Evolutionary conservation across 1,140 invertebrate species (phyloP), one percentile per base, ranked within the genome.

Genomic region (Drosophila baimaii): DNA sequence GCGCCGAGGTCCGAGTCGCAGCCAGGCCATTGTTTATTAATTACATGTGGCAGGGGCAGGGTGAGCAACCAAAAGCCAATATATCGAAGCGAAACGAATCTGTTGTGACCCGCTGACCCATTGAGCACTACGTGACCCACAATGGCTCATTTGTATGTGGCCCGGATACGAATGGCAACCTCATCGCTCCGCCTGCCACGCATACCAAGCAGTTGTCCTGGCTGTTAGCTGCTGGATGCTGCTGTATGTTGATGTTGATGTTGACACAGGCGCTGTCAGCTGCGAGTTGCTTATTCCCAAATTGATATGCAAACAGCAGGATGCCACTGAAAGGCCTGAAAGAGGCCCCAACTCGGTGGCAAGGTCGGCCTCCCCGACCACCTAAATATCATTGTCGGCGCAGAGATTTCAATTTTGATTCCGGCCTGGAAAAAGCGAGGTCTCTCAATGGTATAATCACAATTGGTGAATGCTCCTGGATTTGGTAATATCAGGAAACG

Each of bases 71-170:
- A 25, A 52, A 29, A 56, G 44, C 52, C 52, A 68, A 77, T 76
- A 77, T 59, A 77, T 58, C 72, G 54, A 51, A 33, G 51, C 51
- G 19, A 35, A 52, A 41, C 62, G 72, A 77, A 77, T 77, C 41
- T 71, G 70, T 56, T 79, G 56, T 77, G 82, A 79, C 83, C 79
- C 71, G 85, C 77, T 85, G 82, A 85, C 83, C 83, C 75, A 85
- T 82, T 82, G 83, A 79, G 70, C 65, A 59, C 51, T 68, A 61
- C 83, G 70, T 88, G 75, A 65, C 79, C 69, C 83, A 82, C 75
- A 85, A 82, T 86, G 75, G 69, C 76, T 85, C 82, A 88, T 85
- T 85, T 88, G 79, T 85, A 88, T 85, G 82, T 88, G 82, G 66
- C 79, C 81, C 62, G 61, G 49, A 76, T 79, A 47, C 62, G 61